phyloP scores from a whole-genome alignment of 1,140 invertebrate genomes.

The Bombus consobrinus region DNA sequence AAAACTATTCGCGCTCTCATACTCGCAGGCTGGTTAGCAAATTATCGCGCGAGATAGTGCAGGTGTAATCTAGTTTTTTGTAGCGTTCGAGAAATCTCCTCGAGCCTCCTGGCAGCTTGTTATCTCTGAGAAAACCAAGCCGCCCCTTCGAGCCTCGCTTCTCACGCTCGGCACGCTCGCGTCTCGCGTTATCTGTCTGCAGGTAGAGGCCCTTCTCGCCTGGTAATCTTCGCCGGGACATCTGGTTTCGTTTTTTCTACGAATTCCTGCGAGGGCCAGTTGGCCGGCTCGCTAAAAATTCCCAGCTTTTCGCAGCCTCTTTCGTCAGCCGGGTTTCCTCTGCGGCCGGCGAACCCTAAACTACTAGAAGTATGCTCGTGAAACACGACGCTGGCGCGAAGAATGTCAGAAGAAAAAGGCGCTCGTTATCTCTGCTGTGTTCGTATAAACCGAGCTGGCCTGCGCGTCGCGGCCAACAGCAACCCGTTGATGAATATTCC shows the following conservation, averaged over 20 bases:
- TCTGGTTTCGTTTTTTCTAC: constrained; percentile 18
- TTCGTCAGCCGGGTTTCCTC: not conserved
- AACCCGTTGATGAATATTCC: constrained; percentile 53
- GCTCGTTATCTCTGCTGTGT: constrained; percentile 2
- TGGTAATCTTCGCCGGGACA: constrained; percentile 36
- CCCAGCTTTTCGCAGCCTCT: constrained; percentile 19
- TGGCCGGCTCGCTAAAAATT: constrained; percentile 3
- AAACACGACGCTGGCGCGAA: constrained; percentile 7
- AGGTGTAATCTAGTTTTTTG: not conserved
- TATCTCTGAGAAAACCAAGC: constrained; percentile 77
- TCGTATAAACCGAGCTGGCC: not conserved
- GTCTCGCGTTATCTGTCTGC: constrained; percentile 27
- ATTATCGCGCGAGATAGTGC: not conserved
- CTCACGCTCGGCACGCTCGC: constrained; percentile 71
- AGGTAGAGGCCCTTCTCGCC: constrained; percentile 14
- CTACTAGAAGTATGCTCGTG: not conserved
- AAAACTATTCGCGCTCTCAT: not conserved
- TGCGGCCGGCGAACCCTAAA: not conserved
- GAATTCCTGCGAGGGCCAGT: constrained; percentile 35
- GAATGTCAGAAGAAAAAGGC: constrained; percentile 27
- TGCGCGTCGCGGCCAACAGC: not conserved
- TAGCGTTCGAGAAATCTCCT: constrained; percentile 72
- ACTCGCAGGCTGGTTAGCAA: not conserved
- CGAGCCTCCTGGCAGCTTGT: constrained; percentile 73
- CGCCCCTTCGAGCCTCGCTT: constrained; percentile 76